Evolutionary conservation across 2,888 invertebrate species (phyloP), one percentile per base, ranked within the genome.

Genomic region (Leptogaster cylindrica): DNA sequence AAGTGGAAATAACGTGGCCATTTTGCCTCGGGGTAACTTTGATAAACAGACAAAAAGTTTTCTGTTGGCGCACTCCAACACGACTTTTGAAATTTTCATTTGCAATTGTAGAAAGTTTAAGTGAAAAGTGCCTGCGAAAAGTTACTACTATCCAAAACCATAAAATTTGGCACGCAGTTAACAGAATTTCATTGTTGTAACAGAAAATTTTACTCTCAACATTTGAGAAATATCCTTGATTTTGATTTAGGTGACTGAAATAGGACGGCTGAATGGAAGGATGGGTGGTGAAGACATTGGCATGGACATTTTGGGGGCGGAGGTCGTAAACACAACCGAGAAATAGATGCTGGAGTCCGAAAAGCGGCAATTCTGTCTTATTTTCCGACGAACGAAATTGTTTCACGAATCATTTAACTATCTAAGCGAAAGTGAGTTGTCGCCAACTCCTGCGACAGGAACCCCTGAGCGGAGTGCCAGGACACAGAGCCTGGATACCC

Each of bases 31-130:
- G 20, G 41, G 39, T 39, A 58, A 58, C 36, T 41, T 58, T 58
- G 58, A 58, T 58, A 41, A 58, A 58, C 58, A 36, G 41, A 23
- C 39, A 27, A 58, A 58, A 58, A 58, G 58, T 58, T 58, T 23
- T 39, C 58, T 58, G 58, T 27, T 58, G 39, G 39, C 39, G 25
- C 58, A 36, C 50, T 55, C 33, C 18, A 55, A 55, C 36, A 33
- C 55, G 36, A 36, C 55, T 58, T 14, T 14, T 58, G 58, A 39
- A 58, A 58, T 58, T 18, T 39, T 58, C 58, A 58, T 58, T 25
- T 25, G 14, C 23, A 58, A 58, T 58, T 58, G 41, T 41, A 23
- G 16, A 39, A 58, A 58, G 39, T 58, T 58, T 58, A 39, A 14
- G 23, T 58, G 58, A 41, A 58, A 58, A 58, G 58, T 58, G 39